Conservation (phyloP, 2,888 invertebrate genomes). For the Sericinus montela region DNA sequence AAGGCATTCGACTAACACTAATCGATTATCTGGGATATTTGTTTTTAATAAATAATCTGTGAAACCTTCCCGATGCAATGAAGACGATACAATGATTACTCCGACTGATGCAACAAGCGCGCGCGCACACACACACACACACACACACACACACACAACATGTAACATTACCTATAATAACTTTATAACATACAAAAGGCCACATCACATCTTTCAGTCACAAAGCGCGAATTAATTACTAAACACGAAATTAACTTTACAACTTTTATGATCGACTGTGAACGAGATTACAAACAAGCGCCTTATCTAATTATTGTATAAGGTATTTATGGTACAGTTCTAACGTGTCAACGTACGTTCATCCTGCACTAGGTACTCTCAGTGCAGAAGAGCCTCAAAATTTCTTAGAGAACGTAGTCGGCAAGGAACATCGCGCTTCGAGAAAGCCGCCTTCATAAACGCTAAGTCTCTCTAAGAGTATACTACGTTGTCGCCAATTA, state of each 20-base stretch:
- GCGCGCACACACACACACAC: slow-evolving; percentile 62
- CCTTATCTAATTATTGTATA: slow-evolving; percentile 47
- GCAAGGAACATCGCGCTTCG: slow-evolving; percentile 48
- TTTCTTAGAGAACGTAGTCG: slow-evolving; percentile 47
- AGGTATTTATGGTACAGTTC: slow-evolving; percentile 50
- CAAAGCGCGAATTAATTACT: slow-evolving; percentile 63
- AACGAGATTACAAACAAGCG: slow-evolving; percentile 48
- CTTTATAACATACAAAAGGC: slow-evolving; percentile 74
- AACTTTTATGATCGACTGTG: slow-evolving; percentile 37
- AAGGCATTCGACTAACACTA: slow-evolving; percentile 65
- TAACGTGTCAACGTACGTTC: slow-evolving; percentile 53
- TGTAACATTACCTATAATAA: too few relatives aligned
- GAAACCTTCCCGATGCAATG: slow-evolving; percentile 59
- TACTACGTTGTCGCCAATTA: slow-evolving; percentile 42
- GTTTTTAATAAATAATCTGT: slow-evolving; percentile 55
- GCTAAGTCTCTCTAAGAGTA: slow-evolving; percentile 34
- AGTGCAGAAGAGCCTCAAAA: slow-evolving; percentile 50
- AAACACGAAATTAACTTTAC: slow-evolving; percentile 57
- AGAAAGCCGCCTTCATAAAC: slow-evolving; percentile 51
- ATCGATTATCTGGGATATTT: slow-evolving; percentile 51
- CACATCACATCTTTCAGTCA: slow-evolving; percentile 79
- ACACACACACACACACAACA: slow-evolving; percentile 44
- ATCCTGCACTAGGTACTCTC: slow-evolving; percentile 48
- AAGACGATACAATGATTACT: slow-evolving; percentile 52
- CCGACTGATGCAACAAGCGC: slow-evolving; percentile 70